Conservation (phyloP, 2,797 vertebrate genomes). For the Cuculus canorus region DNA sequence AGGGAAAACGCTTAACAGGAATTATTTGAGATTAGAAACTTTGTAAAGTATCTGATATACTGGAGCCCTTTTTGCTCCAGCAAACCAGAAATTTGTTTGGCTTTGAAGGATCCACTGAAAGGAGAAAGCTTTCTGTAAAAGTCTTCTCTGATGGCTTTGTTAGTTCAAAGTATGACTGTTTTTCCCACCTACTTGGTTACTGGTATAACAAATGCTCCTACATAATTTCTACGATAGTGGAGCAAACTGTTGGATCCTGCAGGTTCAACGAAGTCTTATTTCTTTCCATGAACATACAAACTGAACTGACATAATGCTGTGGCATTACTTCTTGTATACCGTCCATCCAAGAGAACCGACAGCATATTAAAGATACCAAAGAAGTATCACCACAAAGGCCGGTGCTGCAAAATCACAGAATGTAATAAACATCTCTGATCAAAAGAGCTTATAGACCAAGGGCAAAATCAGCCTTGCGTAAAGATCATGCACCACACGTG, state of each 20-base stretch:
- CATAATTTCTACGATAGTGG: neutral
- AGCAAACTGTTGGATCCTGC: neutral
- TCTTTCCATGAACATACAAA: neutral
- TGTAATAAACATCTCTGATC: neutral
- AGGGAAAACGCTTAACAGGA: neutral
- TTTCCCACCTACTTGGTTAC: neutral
- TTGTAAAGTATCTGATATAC: neutral
- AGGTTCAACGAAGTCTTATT: neutral
- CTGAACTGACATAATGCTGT: fast-evolving
- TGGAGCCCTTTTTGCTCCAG: neutral
- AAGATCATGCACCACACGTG: neutral
- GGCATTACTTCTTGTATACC: neutral
- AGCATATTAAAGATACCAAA: neutral
- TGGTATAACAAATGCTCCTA: neutral
- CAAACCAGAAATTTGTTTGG: neutral
- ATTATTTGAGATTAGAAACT: neutral
- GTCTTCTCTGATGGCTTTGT: neutral
- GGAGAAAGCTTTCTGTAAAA: neutral
- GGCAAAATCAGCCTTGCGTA: neutral
- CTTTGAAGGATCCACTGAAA: neutral
- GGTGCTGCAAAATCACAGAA: neutral
- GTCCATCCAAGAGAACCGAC: neutral
- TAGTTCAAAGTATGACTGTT: neutral
- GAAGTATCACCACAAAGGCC: neutral
- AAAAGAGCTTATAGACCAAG: neutral